A percentile compares a stretch with the other conserved stretches of the same genome.
These are phyloP conservation scores for Anabas testudineus DNA, from an alignment of 2,797 vertebrate species.

Conservation along the genomic window DNA sequence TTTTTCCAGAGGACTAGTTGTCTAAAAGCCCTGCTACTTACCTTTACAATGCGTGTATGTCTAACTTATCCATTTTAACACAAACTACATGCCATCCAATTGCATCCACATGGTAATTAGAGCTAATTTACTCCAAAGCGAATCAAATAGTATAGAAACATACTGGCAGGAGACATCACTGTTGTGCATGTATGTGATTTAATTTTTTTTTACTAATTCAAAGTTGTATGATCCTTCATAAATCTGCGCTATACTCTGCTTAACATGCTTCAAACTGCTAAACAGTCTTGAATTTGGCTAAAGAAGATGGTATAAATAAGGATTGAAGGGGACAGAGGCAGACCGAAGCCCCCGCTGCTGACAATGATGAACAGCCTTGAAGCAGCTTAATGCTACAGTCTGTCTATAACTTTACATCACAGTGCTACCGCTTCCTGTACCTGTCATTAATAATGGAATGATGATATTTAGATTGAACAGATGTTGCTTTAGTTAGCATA, in stretches of 20 bases:
- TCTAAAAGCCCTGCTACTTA: constrained; percentile 32
- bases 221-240: constrained; percentile 52
- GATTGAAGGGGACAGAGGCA: constrained; percentile 42
- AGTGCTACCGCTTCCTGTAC: constrained; percentile 22
- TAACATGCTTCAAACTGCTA: constrained; percentile 29
- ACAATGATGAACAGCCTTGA: constrained; percentile 61
- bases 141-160: neutral
- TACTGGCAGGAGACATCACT: constrained; percentile 1
- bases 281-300: constrained; percentile 36
- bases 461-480: constrained; percentile 61
- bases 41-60: neutral
- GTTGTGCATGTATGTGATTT: neutral
- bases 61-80: no score
- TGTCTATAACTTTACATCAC: constrained; percentile 54
- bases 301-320: constrained; percentile 62
- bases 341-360: constrained; percentile 51
- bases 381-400: constrained; percentile 50
- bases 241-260: constrained; percentile 66
- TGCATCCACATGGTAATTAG: no score
- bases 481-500: constrained; percentile 65
- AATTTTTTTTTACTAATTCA: constrained; percentile 59
- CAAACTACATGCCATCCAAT: no score
- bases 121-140: no score
- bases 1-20: constrained; percentile 54
- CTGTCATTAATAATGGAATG: constrained; percentile 67